Evolutionary conservation across 2,888 invertebrate genomes (phyloP), one percentile per base, ranked within the genome.

Genomic region (Oxyscelio sp.): DNA sequence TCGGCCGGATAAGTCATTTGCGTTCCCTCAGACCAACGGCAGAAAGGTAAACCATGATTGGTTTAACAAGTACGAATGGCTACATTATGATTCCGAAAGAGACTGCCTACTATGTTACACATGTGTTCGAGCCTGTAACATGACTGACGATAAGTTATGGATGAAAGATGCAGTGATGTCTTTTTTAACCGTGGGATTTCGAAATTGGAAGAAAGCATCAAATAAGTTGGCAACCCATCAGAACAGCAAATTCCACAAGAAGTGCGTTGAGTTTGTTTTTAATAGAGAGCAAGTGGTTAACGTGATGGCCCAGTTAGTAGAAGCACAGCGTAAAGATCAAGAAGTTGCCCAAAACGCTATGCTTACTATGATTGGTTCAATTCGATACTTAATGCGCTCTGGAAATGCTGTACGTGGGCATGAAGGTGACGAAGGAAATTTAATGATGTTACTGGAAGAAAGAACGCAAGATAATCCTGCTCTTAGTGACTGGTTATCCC

Each of bases 341-440:
- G 13, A 56, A 56, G 22, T n/a, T 11, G 56, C 70, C 15, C 56
- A 24, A 5, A 58, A n/a, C 45, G 40, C 31, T n/a, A 34, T 73
- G 21, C 13, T 8, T 6, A 45, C 52, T 1, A 58, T 66, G 38
- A 45, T 50, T 27, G 66, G 66, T 19, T 75, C 48, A 38, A 6
- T 77, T 8, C 45, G 77, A 4, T 66, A 59, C 19, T 68, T 77
- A 19, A 52, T 5, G 22, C 17, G 21, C 11, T 13, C 68, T 15
- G 68, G 77, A 38, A 59, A 50, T 40, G 38, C 66, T 6, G 27
- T 77, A 31, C 66, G 59, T n/a, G 77, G 77, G 2, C 68, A 68
- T 40, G 34, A 34, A 45, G 1, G 17, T 15, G 19, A 77, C 43
- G 27, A 77, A 21, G 66, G 77, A 4, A 77, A 77, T 27, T 48